Percentiles rank a stretch among this genome's conserved stretches.
phyloP scores from a whole-genome alignment of 2,797 vertebrate genomes.

The Champsocephalus gunnari region DNA sequence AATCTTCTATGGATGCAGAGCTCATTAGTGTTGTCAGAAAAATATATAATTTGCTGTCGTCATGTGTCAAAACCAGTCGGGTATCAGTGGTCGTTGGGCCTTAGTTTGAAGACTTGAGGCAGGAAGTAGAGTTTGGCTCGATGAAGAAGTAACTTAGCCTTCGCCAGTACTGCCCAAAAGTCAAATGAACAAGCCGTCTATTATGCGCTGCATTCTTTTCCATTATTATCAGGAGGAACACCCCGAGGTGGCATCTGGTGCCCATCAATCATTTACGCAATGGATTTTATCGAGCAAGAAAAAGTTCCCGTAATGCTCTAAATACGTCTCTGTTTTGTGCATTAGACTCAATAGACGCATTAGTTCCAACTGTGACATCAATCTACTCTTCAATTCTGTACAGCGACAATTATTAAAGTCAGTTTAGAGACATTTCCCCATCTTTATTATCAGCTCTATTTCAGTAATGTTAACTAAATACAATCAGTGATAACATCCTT shows the following conservation, averaged over 20 bases:
- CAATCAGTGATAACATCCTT: background rate
- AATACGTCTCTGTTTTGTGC: background rate
- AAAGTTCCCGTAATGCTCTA: constrained; percentile 24
- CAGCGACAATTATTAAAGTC: background rate
- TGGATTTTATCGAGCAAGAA: constrained; percentile 36
- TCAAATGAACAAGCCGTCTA: constrained; percentile 18
- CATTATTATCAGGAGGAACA: constrained; percentile 54
- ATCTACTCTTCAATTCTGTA: background rate
- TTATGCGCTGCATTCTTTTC: constrained; percentile 43
- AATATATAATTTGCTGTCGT: background rate
- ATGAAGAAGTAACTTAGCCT: constrained; percentile 1
- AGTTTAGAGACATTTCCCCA: background rate
- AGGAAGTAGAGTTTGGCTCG: background rate
- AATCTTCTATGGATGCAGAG: too few species aligned
- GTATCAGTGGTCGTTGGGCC: background rate
- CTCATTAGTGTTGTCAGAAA: too few species aligned
- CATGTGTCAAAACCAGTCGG: background rate
- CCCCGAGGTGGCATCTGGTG: constrained; percentile 59
- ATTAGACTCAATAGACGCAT: background rate
- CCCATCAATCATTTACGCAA: constrained; percentile 54
- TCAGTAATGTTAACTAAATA: background rate
- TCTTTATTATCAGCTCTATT: fast-evolving
- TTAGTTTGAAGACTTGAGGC: background rate
- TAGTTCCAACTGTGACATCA: background rate
- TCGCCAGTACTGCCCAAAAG: background rate